Base-by-base conservation (phyloP, 2,888 invertebrate genomes). In the Dermolepida albohirtum region DNA sequence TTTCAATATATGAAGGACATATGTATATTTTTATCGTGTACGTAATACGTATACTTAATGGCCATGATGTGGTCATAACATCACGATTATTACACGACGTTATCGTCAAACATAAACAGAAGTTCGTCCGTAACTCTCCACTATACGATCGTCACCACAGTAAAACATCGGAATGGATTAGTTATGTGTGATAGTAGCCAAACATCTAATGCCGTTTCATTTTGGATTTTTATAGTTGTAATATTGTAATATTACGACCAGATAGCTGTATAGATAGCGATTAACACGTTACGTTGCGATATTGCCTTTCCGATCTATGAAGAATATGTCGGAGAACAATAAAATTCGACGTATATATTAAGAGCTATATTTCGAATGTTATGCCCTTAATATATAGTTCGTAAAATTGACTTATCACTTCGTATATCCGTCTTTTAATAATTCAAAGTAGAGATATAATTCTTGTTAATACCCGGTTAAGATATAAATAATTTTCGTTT, bases 1-100 rank as follows among this genome's bases (percentile, higher is more conserved):
- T 8, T 1, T 34, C 34, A 71, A 78, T 80, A 79, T 76, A 80
- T 80, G 34, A 34, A 34, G 34, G 34, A 50, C 50, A 50, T 22
- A 27, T 55, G 40, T 41, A 55, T 55, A 39, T 40, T 17, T 55
- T 40, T 40, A 11, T 40, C n/a, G 6, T 17, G n/a, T 10, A 40
- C n/a, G 41, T 41, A 41, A 17, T 41, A 55, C 34, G 34, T 34
- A 34, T 17, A 43, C 17, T 55, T 55, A 41, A 55, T 55, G 55
- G 17, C 40, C 22, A 40, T 14, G 55, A 55, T 55, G 55, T 41
- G 55, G 41, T 41, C 41, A 6, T 55, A 55, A 55, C 55, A 55
- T 55, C 55, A 17, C 40, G 40, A 17, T 14, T 55, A 55, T 41
- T 55, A 55, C 55, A 40, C 14, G 55, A 55, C 40, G 39, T 55